Base-by-base conservation (phyloP, 2,113 vertebrate genomes). In the Malurus melanocephalus region DNA sequence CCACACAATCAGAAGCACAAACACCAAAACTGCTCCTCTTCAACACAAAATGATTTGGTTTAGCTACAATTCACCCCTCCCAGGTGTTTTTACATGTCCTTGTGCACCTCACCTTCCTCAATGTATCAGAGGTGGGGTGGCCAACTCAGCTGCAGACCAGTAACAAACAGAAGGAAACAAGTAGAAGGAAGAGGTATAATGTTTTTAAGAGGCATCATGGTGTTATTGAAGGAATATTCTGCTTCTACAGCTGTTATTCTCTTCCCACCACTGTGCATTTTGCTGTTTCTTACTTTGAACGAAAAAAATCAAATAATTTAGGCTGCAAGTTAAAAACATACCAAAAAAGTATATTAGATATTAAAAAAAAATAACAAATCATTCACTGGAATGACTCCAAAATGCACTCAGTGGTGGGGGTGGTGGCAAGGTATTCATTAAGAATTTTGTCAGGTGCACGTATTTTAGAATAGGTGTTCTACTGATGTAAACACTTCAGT, bases 401-500 rank as follows among this genome's bases (percentile, higher is more conserved):
- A 83, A 83, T 16, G 3, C 40, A 22, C 38, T 86, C 20, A 13
- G 22, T 51, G 16, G 20, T 89, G 45, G 38, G 38, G 60, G 16
- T 28, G 56, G 9, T 32, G 40, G 15, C 1, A 22, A 22, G 26
- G 7, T 48, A 16, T 40, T 95, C 89, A 89, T 96, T 96, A 94
- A 90, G 67, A 95, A 88, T 92, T 91, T 93, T 89, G 49, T 96
- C 96, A 96, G 94, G 93, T 95, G 92, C 95, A 94, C 66, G 7
- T 86, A 93, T 96, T 96, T 96, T 93, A 94, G 90, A 95, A 95
- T 94, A 95, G 93, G 87, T 53, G 77, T 93, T 94, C 80, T 84
- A 88, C 88, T 80, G 95, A 92, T 94, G 95, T 96, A 96, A 96
- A 96, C 95, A 95, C 95, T 96, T 96, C 28, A 96, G 93, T 93